Percentiles rank a stretch among this genome's conserved stretches.
Conservation (phyloP, 2,888 invertebrate genomes). For the Petrolisthes manimaculis region DNA sequence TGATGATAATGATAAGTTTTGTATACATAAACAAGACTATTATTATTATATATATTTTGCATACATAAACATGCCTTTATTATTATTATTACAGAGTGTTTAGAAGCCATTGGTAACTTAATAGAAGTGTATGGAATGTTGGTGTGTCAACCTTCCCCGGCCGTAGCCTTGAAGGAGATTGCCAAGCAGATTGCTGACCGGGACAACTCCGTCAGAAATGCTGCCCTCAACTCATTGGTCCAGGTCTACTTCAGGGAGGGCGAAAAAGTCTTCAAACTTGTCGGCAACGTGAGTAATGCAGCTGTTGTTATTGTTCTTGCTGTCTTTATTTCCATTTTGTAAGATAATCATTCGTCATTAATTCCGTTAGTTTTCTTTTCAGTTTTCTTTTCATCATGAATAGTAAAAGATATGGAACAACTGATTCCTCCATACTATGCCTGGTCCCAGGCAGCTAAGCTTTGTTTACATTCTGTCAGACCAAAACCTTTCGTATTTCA, state of each 20-base stretch:
- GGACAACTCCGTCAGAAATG: slow-evolving; percentile 95
- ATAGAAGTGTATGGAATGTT: slow-evolving; percentile 87
- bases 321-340: not conserved
- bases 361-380: not conserved
- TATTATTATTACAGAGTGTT: slow-evolving; percentile 78
- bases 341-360: not conserved
- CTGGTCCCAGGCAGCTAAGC: too few species aligned
- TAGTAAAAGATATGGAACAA: too few species aligned
- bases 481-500: too few species aligned
- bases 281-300: slow-evolving; percentile 80
- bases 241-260: slow-evolving; percentile 91
- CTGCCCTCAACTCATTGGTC: slow-evolving; percentile 93
- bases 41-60: not conserved
- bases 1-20: not conserved
- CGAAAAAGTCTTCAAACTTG: slow-evolving; percentile 89
- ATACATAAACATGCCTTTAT: not conserved
- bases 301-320: not conserved
- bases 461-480: too few species aligned
- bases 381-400: not conserved
- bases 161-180: slow-evolving; percentile 86
- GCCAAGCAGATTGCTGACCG: slow-evolving; percentile 95
- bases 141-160: slow-evolving; percentile 85
- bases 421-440: too few species aligned
- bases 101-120: slow-evolving; percentile 89
- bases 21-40: slow-evolving; percentile 8